Evolutionary conservation across 2,113 vertebrate species (phyloP).

Genomic region (Oncorhynchus nerka): DNA sequence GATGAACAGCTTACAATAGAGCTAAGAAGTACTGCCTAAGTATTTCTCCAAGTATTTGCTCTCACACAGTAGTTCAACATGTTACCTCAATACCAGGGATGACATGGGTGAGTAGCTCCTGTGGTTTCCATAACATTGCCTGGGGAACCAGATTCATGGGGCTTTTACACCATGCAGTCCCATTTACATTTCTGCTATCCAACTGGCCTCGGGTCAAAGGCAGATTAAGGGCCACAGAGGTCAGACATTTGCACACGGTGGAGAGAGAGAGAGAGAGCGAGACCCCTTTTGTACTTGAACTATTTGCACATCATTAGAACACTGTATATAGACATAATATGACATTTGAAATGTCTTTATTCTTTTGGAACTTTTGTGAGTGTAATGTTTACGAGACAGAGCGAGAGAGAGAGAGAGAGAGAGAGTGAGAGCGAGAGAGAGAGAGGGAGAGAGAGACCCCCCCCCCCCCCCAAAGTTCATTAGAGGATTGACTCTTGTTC

Average conservation of each 20-base stretch:
- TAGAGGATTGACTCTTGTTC: slow-evolving; percentile 29
- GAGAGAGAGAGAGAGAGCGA: background rate
- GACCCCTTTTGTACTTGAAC: no score
- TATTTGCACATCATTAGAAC: no score
- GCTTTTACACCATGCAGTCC: background rate
- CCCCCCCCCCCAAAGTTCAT: slow-evolving; percentile 2
- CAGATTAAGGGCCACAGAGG: slow-evolving; percentile 30
- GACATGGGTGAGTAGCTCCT: slow-evolving; percentile 5
- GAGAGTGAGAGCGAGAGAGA: background rate
- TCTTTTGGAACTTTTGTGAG: no score
- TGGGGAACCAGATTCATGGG: background rate
- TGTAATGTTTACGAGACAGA: no score
- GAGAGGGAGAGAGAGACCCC: no score
- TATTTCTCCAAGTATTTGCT: background rate
- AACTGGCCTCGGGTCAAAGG: slow-evolving; percentile 34
- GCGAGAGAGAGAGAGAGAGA: background rate
- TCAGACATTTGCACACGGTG: slow-evolving; percentile 31
- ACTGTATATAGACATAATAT: no score
- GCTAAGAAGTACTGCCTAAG: background rate
- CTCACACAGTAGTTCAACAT: background rate
- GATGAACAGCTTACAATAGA: background rate
- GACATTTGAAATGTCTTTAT: no score
- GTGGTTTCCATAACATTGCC: slow-evolving; percentile 9
- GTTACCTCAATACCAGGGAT: background rate
- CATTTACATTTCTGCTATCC: slow-evolving; percentile 17